A percentile compares a stretch with the other conserved stretches of the same genome.
phyloP scores from a whole-genome alignment of 2,113 vertebrate genomes.

The Cynopterus brachyotis region DNA sequence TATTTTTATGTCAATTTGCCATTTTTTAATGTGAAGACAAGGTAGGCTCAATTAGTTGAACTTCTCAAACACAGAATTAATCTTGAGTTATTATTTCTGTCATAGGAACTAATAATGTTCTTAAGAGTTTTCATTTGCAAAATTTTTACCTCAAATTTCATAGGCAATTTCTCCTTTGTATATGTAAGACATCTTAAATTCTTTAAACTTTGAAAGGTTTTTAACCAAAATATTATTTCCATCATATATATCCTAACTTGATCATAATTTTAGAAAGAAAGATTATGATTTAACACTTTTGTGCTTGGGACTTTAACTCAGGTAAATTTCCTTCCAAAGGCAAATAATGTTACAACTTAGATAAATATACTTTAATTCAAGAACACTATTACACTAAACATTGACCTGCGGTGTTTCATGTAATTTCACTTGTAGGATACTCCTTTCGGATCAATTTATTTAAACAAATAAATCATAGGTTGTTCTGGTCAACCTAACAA shows the following conservation, averaged over 20 bases:
- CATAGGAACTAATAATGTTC: not conserved
- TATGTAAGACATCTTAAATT: not conserved
- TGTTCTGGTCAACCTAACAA: not conserved
- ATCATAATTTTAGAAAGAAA: not conserved
- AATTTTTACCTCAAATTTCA: not conserved
- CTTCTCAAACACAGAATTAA: not conserved
- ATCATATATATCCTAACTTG: not conserved
- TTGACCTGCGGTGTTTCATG: not conserved
- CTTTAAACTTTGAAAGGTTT: not conserved
- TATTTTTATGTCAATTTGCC: conserved; percentile 8
- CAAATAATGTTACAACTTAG: not conserved
- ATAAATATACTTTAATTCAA: conserved; percentile 29
- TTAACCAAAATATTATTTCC: not conserved
- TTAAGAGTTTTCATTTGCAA: not conserved
- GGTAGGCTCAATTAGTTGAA: not conserved
- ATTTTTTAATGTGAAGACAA: not conserved
- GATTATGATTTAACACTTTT: conserved; percentile 26
- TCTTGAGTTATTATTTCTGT: not conserved
- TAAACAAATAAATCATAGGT: not conserved
- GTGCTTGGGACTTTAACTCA: not conserved
- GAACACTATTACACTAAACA: not conserved
- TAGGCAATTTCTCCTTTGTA: not conserved
- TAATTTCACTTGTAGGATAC: not conserved
- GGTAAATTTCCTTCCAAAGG: not conserved
- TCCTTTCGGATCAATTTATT: conserved; percentile 6